These are phyloP conservation scores for Luffia ferchaultella DNA, from an alignment of 2,888 invertebrate species.

Conservation along the genomic window DNA sequence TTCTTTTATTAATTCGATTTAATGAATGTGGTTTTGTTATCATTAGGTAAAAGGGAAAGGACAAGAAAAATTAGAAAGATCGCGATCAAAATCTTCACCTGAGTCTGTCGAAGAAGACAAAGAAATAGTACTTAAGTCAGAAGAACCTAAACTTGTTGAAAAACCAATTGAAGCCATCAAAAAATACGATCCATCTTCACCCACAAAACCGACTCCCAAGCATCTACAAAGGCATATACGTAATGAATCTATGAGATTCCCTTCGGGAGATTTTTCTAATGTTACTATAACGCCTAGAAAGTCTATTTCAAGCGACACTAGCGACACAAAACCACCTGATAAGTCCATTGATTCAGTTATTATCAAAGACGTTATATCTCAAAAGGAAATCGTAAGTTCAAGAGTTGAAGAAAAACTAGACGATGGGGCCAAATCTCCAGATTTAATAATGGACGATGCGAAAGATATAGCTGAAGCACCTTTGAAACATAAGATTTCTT, in stretches of 20 bases:
- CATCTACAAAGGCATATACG: constrained; percentile 61
- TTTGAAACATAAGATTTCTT: constrained; percentile 48
- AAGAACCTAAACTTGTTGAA: constrained; percentile 38
- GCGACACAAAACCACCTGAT: constrained; percentile 36
- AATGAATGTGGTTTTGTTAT: constrained; percentile 1
- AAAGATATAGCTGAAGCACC: constrained; percentile 59
- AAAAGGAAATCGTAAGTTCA: constrained; percentile 51
- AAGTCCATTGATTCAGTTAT: constrained; percentile 30
- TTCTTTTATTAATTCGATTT: background rate
- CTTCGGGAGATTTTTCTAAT: constrained; percentile 60
- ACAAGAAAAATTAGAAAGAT: constrained; percentile 38
- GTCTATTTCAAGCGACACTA: constrained; percentile 53
- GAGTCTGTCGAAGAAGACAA: constrained; percentile 39
- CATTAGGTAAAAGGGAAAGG: constrained; percentile 43
- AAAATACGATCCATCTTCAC: constrained; percentile 53
- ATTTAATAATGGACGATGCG: constrained; percentile 44
- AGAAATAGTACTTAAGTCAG: constrained; percentile 24
- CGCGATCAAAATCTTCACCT: constrained; percentile 47
- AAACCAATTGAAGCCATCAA: constrained; percentile 46
- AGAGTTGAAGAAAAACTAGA: constrained; percentile 66
- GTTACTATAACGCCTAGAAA: constrained; percentile 56
- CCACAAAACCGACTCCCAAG: constrained; percentile 58
- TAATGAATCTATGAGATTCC: constrained; percentile 62
- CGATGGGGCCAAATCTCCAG: constrained; percentile 51
- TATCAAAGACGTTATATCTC: constrained; percentile 44